Percentiles rank a stretch among this genome's conserved stretches.
These are phyloP conservation scores for Otolemur garnettii DNA, from an alignment of 2,113 vertebrate genomes.

Conservation along the genomic window DNA sequence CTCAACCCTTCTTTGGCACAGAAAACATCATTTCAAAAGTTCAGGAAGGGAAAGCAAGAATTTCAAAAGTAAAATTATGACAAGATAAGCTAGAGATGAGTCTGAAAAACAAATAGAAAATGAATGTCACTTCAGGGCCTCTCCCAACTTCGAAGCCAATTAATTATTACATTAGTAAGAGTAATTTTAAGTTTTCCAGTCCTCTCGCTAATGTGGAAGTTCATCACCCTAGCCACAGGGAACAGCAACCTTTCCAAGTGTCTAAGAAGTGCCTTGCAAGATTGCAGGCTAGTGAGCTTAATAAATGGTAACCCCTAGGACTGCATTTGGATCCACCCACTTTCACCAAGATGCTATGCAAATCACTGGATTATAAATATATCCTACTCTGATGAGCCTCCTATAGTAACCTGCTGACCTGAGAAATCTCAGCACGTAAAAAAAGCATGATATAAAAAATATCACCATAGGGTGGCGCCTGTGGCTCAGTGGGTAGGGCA, in stretches of 20 bases:
- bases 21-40: slow-evolving; percentile 43
- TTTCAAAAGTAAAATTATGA: neutral
- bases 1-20: neutral
- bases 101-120: neutral
- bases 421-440: neutral
- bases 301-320: neutral
- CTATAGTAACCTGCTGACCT: neutral
- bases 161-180: neutral
- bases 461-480: neutral
- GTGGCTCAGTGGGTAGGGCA: too few relatives aligned
- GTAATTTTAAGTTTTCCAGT: neutral
- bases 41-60: neutral
- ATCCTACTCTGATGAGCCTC: neutral
- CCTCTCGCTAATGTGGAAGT: neutral
- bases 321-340: neutral
- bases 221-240: neutral
- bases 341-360: neutral
- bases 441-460: neutral
- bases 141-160: neutral
- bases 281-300: neutral
- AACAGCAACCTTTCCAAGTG: neutral
- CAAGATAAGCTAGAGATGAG: neutral
- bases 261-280: neutral
- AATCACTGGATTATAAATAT: neutral
- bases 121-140: neutral